Conservation (phyloP, 2,113 vertebrate genomes). For the Callipepla squamata region DNA sequence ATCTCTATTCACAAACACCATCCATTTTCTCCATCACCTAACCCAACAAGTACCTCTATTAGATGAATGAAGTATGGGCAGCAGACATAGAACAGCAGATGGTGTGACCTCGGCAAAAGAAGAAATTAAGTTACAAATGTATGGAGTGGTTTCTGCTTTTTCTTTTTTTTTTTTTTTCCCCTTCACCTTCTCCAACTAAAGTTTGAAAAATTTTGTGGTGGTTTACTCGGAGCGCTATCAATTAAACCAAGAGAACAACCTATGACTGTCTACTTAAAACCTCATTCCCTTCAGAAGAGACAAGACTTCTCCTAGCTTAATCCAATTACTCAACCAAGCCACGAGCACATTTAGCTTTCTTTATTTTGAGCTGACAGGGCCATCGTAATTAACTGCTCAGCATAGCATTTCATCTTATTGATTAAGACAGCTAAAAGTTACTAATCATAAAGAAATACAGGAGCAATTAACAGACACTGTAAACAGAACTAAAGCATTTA, state of each 20-base stretch:
- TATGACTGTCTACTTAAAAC: not conserved
- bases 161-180: not conserved
- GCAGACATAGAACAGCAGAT: not conserved
- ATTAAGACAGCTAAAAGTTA: conserved; percentile 21
- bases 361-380: not conserved
- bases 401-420: not conserved
- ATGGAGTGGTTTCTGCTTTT: not conserved
- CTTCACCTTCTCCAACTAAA: not conserved
- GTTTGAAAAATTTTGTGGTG: accelerated
- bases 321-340: not conserved
- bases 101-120: not conserved
- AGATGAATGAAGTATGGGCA: not conserved
- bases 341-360: not conserved
- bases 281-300: not conserved
- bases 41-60: not conserved
- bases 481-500: conserved; percentile 3
- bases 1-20: not conserved
- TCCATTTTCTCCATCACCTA: not conserved
- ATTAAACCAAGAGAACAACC: not conserved
- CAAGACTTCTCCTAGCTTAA: not conserved
- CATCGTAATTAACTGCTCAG: not conserved
- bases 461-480: conserved; percentile 5
- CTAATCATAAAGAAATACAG: conserved; percentile 2
- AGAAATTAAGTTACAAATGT: not conserved
- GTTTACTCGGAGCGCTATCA: not conserved